Base-by-base conservation (phyloP, 2,113 vertebrate species). In the Callopanchax toddi region DNA sequence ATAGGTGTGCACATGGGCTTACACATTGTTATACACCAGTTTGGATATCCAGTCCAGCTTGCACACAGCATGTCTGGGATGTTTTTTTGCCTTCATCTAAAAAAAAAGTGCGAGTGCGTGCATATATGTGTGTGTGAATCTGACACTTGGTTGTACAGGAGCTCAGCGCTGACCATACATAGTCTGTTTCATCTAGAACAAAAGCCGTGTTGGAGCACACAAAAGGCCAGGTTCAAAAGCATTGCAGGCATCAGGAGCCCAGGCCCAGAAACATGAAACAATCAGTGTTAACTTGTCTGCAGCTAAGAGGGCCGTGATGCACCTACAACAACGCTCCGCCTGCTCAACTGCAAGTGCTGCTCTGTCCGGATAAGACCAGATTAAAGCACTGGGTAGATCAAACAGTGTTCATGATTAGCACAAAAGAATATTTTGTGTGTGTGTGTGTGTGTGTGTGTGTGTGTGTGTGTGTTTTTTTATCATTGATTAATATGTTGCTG, bases 161-260 rank as follows among this genome's bases (percentile, higher is more conserved):
- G 78, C 79, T 74, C 78, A 60, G 76, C 29, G 67, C 85, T 85
- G 87, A 89, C 87, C 89, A 92, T 91, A 87, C 87, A 92, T 90
- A 92, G 91, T 93, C 90, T 91, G 91, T 93, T 93, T 93, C 77
- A 93, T 92, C 87, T 91, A 90, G 78, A 91, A 93, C 92, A 93
- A 92, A 92, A 91, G 91, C 86, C 75, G 77, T 40, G 81, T 83
- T 78, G 84, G 82, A 89, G 76, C 74, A 87, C 86, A 90, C 84
- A 87, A 88, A 87, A 89, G 89, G 76, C 83, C 69, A 71, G 82
- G 88, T 93, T 91, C 89, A 92, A 91, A 93, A 86, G 87, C 89
- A 60, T 83, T 51, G 68, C 78, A 71, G 86, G 77, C 75, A 15
- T 84, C 77, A 82, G 78, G 85, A 85, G 82, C 69, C 54, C 72